Percentiles rank a stretch among this genome's conserved stretches.
These are phyloP conservation scores for Leptopilina clavipes DNA, from an alignment of 1,140 invertebrate species.

Conservation along the genomic window DNA sequence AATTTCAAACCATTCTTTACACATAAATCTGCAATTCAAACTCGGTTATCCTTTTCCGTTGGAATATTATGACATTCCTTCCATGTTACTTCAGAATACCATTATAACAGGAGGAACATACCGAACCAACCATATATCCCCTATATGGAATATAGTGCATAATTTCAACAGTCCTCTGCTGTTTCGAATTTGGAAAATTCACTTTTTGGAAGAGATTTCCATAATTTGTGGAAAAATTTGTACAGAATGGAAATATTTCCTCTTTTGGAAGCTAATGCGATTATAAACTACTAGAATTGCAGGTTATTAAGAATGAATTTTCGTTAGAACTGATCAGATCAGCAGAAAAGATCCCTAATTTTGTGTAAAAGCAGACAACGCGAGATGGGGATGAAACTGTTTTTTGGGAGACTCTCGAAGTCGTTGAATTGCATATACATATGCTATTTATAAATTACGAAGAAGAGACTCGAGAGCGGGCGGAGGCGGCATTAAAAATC, in stretches of 20 bases:
- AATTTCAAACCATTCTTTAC: conserved; percentile 26
- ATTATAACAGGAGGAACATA: conserved; percentile 1
- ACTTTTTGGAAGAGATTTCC: no score
- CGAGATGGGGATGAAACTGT: no score
- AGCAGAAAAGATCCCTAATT: no score
- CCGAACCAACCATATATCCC: no score
- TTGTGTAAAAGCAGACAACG: no score
- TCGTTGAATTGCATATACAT: background rate
- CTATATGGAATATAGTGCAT: background rate
- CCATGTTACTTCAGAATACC: background rate
- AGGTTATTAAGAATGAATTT: no score
- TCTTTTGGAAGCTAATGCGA: no score
- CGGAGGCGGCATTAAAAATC: conserved; percentile 73
- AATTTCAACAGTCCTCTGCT: background rate
- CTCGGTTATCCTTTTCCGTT: background rate
- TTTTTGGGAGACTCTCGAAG: background rate
- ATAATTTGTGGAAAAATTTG: no score
- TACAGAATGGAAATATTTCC: no score
- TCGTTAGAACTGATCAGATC: no score
- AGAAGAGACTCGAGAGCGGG: conserved; percentile 53
- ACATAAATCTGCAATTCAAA: conserved; percentile 20
- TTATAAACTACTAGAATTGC: no score
- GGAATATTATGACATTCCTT: conserved; percentile 12
- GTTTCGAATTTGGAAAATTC: no score
- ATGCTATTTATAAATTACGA: conserved; percentile 60